Evolutionary conservation across 2,113 vertebrate species (phyloP).

Genomic region (Solea solea): DNA sequence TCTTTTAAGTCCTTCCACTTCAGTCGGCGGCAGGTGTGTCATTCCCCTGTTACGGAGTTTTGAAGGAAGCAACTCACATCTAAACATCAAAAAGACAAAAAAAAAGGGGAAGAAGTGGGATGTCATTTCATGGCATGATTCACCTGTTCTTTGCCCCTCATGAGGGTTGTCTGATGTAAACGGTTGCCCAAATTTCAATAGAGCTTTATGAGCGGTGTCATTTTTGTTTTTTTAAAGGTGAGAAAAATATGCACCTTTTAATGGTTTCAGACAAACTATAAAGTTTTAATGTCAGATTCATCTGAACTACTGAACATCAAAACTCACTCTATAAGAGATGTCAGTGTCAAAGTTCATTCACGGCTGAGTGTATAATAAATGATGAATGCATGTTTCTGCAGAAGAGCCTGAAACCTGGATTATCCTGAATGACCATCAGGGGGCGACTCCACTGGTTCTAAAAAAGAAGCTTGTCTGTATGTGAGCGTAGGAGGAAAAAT

Average conservation of each 20-base stretch:
- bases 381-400: no score
- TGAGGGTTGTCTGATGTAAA: constrained; percentile 3
- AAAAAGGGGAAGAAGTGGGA: constrained; percentile 23
- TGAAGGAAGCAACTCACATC: constrained; percentile 17
- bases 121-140: constrained; percentile 8
- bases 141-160: constrained; percentile 8
- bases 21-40: constrained; percentile 47
- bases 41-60: constrained; percentile 28
- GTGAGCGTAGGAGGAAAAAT: no score
- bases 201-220: neutral
- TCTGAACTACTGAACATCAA: no score
- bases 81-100: constrained; percentile 39
- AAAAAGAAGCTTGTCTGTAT: no score
- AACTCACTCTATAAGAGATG: no score
- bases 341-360: no score
- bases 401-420: no score
- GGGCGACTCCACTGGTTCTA: no score
- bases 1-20: constrained; percentile 47
- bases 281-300: no score
- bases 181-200: constrained; percentile 13
- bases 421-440: no score
- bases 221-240: neutral
- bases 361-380: no score
- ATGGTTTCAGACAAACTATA: no score
- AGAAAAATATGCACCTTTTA: neutral